Conservation (phyloP, 2,888 invertebrate genomes). For the Drosophila atripex region DNA sequence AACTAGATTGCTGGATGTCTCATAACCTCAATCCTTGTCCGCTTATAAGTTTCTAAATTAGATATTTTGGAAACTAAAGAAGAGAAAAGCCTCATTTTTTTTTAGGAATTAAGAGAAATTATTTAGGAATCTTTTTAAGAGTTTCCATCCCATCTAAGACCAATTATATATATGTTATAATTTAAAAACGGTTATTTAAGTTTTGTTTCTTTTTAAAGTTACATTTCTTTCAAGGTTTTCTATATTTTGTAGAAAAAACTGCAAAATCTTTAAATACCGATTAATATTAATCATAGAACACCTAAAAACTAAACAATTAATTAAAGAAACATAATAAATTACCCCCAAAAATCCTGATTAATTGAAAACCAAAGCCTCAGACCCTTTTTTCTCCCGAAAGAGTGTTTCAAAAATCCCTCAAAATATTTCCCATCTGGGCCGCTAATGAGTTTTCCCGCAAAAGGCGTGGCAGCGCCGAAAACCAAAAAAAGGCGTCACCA, state of each 20-base stretch:
- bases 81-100: no score
- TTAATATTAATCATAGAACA: background rate
- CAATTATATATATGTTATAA: no score
- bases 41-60: no score
- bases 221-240: no score
- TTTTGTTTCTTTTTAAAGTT: no score
- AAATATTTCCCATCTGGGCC: constrained; percentile 30
- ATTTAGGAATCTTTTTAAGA: no score
- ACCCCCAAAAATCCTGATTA: background rate
- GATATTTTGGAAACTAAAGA: no score
- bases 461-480: constrained; percentile 35
- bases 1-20: no score
- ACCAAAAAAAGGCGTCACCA: constrained; percentile 13
- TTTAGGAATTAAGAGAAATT: no score
- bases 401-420: background rate
- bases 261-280: background rate
- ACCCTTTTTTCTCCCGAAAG: background rate
- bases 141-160: no score
- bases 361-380: background rate
- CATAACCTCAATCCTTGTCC: no score
- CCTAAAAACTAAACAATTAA: background rate
- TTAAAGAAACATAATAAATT: background rate
- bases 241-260: background rate
- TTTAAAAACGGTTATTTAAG: no score
- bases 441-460: constrained; percentile 74